These are phyloP conservation scores for Acleris emargana DNA, from an alignment of 2,888 invertebrate species.

Conservation along the genomic window DNA sequence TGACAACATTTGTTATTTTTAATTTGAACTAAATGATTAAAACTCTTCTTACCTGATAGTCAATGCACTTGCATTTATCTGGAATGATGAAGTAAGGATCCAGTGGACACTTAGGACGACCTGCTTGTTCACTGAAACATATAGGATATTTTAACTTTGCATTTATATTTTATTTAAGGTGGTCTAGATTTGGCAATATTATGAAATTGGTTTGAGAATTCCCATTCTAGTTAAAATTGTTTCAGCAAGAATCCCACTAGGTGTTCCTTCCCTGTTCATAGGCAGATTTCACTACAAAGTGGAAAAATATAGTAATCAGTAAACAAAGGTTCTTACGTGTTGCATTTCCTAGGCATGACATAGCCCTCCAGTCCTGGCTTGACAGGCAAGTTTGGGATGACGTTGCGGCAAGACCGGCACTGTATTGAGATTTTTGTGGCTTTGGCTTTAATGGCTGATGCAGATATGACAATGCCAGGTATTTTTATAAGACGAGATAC, in stretches of 20 bases:
- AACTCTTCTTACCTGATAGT: constrained; percentile 90
- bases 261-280: no score
- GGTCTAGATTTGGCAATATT: no score
- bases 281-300: no score
- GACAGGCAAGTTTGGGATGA: constrained; percentile 94
- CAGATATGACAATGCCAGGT: constrained; percentile 97
- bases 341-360: constrained; percentile 96
- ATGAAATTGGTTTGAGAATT: no score
- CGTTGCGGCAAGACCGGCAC: constrained; percentile 95
- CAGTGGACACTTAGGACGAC: constrained; percentile 95
- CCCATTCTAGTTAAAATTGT: no score
- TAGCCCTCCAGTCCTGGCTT: constrained; percentile 98
- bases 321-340: constrained; percentile 86
- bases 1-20: no score
- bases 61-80: constrained; percentile 98
- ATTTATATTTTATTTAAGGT: no score
- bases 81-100: constrained; percentile 99
- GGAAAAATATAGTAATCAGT: no score
- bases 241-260: no score
- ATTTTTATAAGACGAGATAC: constrained; percentile 97
- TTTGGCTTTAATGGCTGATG: constrained; percentile 97
- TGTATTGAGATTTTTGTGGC: constrained; percentile 97
- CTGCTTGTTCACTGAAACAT: constrained; percentile 92
- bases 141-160: no score
- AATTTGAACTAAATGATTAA: neutral